Conservation (phyloP, 2,113 vertebrate species). For the Psettodes erumei region DNA sequence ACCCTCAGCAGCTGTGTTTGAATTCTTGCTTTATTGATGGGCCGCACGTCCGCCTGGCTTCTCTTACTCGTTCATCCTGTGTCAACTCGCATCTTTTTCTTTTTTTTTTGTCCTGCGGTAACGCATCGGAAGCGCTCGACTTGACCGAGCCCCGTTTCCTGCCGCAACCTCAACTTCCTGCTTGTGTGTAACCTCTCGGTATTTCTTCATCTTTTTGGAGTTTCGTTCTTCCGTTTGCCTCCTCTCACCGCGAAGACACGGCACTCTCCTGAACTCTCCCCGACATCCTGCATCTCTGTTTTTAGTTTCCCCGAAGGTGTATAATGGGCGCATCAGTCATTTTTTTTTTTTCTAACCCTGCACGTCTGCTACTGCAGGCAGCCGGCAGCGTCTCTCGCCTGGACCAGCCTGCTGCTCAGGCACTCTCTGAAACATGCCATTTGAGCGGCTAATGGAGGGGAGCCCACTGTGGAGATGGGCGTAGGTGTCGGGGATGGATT, state of each 20-base stretch:
- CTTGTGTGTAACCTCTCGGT: slow-evolving; percentile 2
- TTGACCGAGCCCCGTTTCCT: background rate
- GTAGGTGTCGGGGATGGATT: slow-evolving; percentile 61
- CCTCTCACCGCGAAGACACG: slow-evolving; percentile 16
- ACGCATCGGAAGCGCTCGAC: slow-evolving; percentile 9
- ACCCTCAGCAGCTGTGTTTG: slow-evolving; percentile 10
- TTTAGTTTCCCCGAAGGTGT: slow-evolving; percentile 57
- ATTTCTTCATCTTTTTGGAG: background rate
- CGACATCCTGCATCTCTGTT: slow-evolving; percentile 50
- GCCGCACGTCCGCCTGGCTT: background rate
- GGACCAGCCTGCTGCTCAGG: slow-evolving; percentile 39
- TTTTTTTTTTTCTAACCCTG: slow-evolving; percentile 53
- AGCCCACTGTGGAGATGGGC: slow-evolving; percentile 38
- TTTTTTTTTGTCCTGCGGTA: too few relatives aligned
- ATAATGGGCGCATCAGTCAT: slow-evolving; percentile 61
- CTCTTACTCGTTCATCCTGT: slow-evolving; percentile 23
- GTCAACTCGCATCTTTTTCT: too few relatives aligned
- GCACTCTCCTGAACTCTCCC: slow-evolving; percentile 53
- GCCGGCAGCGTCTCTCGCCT: slow-evolving; percentile 33
- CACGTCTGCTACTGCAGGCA: slow-evolving; percentile 48
- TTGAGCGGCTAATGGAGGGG: slow-evolving; percentile 66
- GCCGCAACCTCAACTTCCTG: background rate
- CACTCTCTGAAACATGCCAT: slow-evolving; percentile 46
- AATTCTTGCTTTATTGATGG: slow-evolving; percentile 4
- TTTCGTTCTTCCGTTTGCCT: background rate